Evolutionary conservation across 2,888 invertebrate species (phyloP).

Genomic region (Chrysina gloriosa): DNA sequence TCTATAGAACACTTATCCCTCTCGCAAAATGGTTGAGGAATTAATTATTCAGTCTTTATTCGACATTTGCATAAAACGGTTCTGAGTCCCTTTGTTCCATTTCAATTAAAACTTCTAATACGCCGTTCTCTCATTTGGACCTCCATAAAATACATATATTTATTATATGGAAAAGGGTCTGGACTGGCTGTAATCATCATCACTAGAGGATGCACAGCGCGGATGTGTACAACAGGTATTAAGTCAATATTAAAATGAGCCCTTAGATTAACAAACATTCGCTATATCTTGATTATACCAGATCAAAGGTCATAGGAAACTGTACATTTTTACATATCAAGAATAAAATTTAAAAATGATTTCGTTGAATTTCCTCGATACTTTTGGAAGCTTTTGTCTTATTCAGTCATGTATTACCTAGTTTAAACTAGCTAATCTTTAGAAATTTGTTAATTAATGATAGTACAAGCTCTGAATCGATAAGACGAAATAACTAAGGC

Average conservation of each 20-base stretch:
- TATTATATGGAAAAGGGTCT: slow-evolving; percentile 40
- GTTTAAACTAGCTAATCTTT: no score
- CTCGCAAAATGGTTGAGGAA: slow-evolving; percentile 35
- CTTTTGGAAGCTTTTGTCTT: no score
- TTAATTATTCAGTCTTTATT: slow-evolving; percentile 52
- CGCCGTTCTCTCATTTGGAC: background rate
- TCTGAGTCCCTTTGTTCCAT: slow-evolving; percentile 50
- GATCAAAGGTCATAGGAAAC: no score
- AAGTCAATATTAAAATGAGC: slow-evolving; percentile 1
- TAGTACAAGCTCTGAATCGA: no score
- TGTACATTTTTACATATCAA: no score
- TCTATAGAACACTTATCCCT: slow-evolving; percentile 40
- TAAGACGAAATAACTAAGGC: background rate
- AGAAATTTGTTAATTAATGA: no score
- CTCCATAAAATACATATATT: slow-evolving; percentile 41
- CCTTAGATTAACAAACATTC: background rate
- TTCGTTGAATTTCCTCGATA: no score
- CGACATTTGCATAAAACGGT: slow-evolving; percentile 51
- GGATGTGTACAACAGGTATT: background rate
- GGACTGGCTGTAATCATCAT: background rate
- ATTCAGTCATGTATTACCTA: no score
- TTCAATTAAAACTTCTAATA: slow-evolving; percentile 53
- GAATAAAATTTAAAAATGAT: no score
- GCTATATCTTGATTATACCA: background rate
- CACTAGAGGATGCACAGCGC: background rate